These are phyloP conservation scores for Petrolisthes cinctipes DNA, from an alignment of 2,888 invertebrate genomes.

Conservation along the genomic window DNA sequence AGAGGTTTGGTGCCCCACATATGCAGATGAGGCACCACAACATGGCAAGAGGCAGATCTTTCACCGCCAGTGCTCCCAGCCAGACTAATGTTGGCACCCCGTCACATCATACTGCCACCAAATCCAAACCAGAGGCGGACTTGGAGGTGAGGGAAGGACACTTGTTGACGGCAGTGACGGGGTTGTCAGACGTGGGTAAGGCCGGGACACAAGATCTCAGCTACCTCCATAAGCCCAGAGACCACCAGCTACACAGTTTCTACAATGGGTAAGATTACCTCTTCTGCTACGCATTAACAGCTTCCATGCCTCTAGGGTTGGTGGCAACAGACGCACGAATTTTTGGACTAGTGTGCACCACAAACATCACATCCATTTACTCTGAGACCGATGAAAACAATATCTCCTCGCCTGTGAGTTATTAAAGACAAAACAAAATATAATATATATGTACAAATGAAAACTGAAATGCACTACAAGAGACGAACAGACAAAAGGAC, in stretches of 20 bases:
- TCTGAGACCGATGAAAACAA: too few species aligned
- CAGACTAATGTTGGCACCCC: background rate
- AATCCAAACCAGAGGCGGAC: background rate
- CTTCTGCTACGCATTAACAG: background rate
- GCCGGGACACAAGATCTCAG: background rate
- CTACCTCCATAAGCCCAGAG: constrained; percentile 3
- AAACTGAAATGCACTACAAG: too few species aligned
- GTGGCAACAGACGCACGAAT: too few species aligned
- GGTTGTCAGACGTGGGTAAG: background rate
- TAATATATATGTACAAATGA: too few species aligned
- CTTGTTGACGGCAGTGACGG: constrained; percentile 1
- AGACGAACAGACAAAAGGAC: too few species aligned
- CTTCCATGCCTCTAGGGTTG: too few species aligned
- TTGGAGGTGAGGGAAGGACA: constrained; percentile 13
- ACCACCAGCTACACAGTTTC: constrained; percentile 28
- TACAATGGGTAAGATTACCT: constrained; percentile 31
- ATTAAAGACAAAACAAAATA: too few species aligned
- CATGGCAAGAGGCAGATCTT: background rate
- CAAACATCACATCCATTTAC: too few species aligned
- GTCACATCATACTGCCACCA: too few species aligned
- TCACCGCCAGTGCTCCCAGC: background rate
- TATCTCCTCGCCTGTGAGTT: too few species aligned
- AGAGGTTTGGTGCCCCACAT: background rate
- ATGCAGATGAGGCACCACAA: background rate
- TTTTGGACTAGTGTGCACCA: too few species aligned